These are phyloP conservation scores for Falco punctatus DNA, from an alignment of 2,113 vertebrate genomes.

Conservation along the genomic window DNA sequence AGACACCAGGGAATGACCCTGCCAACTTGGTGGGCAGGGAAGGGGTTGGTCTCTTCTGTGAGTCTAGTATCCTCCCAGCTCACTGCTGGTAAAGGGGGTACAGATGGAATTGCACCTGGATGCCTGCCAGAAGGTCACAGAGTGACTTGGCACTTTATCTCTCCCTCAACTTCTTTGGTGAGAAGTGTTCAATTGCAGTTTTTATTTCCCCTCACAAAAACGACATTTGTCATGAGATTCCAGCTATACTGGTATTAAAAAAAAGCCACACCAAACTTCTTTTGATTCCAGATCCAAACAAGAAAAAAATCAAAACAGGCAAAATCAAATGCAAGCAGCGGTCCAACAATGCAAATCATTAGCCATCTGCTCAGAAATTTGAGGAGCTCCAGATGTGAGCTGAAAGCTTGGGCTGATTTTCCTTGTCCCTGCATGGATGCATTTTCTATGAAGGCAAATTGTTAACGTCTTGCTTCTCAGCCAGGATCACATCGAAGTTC, in stretches of 20 bases:
- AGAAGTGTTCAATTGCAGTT: not conserved
- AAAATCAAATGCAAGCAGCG: not conserved
- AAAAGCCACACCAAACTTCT: not conserved
- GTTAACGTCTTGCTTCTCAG: slow-evolving; percentile 13
- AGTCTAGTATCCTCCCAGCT: not conserved
- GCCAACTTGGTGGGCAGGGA: not conserved
- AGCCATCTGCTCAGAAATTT: slow-evolving; percentile 37
- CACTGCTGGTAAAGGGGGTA: not conserved
- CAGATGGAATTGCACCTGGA: not conserved
- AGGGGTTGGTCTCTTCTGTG: not conserved
- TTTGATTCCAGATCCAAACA: slow-evolving; percentile 23
- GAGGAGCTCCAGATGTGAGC: slow-evolving; percentile 38
- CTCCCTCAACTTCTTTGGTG: not conserved
- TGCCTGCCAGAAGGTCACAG: not conserved
- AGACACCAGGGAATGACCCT: not conserved
- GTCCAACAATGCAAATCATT: slow-evolving; percentile 2
- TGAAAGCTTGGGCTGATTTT: slow-evolving; percentile 21
- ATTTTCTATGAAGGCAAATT: not conserved
- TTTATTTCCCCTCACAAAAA: not conserved
- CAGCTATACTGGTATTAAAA: not conserved
- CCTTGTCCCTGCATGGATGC: not conserved
- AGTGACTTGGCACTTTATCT: not conserved
- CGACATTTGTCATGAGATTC: not conserved
- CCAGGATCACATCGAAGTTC: slow-evolving; percentile 27
- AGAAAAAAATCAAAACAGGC: not conserved